Conservation (phyloP, 2,797 vertebrate species). For the Eospalax fontanierii region DNA sequence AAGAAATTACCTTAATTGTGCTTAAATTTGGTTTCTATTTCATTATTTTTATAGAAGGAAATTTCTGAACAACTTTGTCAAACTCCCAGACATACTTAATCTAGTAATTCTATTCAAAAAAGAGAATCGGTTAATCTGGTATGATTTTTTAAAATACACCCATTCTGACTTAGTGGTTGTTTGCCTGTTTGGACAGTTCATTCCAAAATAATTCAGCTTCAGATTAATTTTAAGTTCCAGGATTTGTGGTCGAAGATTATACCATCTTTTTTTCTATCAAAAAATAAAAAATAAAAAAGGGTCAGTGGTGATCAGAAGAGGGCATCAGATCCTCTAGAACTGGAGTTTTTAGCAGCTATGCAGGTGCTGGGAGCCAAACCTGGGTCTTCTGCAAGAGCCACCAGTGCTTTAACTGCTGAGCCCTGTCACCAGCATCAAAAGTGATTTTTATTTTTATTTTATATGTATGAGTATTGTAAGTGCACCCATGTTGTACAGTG, state of each 20-base stretch:
- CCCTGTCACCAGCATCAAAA: too few relatives aligned
- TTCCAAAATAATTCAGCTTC: neutral
- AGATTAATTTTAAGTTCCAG: neutral
- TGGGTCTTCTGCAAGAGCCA: too few relatives aligned
- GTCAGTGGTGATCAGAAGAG: too few relatives aligned
- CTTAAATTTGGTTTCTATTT: too few relatives aligned
- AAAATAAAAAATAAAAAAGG: neutral
- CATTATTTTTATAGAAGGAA: constrained; percentile 49
- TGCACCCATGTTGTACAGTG: too few relatives aligned
- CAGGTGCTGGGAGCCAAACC: too few relatives aligned
- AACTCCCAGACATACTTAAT: neutral
- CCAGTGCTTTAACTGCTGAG: neutral
- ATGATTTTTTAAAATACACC: neutral
- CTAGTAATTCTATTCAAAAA: constrained; percentile 15
- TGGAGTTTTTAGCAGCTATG: too few relatives aligned
- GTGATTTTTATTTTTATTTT: too few relatives aligned
- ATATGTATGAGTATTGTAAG: too few relatives aligned
- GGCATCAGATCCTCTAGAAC: too few relatives aligned
- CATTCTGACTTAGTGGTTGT: neutral
- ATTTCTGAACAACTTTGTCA: constrained; percentile 2
- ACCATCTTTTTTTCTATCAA: constrained; percentile 3
- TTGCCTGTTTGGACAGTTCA: neutral
- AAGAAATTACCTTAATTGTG: constrained; percentile 26
- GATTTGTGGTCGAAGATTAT: neutral
- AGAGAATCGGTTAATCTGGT: neutral